A percentile compares a stretch with the other conserved stretches of the same genome.
These are phyloP conservation scores for Cataglyphis albicans DNA, from an alignment of 2,888 invertebrate species.

Conservation along the genomic window DNA sequence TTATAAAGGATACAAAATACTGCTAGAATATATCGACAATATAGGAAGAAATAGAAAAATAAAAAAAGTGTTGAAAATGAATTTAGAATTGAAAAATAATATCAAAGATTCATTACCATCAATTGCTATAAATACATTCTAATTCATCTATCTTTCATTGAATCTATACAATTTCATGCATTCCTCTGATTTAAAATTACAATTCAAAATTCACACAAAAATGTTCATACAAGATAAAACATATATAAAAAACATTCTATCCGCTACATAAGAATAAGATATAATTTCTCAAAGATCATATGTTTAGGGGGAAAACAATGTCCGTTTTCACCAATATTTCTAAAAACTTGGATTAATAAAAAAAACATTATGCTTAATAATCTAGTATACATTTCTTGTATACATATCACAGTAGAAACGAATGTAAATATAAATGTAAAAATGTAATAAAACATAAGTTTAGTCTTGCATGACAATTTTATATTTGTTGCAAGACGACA, in stretches of 20 bases:
- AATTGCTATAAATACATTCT: not conserved
- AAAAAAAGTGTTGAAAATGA: not conserved
- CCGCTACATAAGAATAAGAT: conserved; percentile 7
- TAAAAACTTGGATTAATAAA: conserved; percentile 16
- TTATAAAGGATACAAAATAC: conserved; percentile 28
- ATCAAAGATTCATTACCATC: conserved; percentile 2
- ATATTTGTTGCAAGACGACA: not conserved
- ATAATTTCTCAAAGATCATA: conserved; percentile 14
- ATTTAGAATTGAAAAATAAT: conserved; percentile 1
- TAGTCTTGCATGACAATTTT: conserved; percentile 15
- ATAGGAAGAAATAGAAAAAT: conserved; percentile 41
- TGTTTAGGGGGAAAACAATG: conserved; percentile 22
- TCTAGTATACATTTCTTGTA: not conserved
- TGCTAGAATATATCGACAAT: conserved; percentile 38
- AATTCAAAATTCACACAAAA: conserved; percentile 10
- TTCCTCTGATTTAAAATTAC: not conserved
- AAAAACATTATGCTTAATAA: not conserved
- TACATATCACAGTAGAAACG: conserved; percentile 21
- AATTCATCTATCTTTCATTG: not conserved
- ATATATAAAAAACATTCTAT: conserved; percentile 42
- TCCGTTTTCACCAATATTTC: conserved; percentile 17
- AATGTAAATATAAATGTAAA: not conserved
- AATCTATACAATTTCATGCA: conserved; percentile 33
- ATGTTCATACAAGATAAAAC: conserved; percentile 30
- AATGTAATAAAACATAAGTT: conserved; percentile 13